Conservation (phyloP, 2,888 invertebrate species). For the Drosophila infuscata region DNA sequence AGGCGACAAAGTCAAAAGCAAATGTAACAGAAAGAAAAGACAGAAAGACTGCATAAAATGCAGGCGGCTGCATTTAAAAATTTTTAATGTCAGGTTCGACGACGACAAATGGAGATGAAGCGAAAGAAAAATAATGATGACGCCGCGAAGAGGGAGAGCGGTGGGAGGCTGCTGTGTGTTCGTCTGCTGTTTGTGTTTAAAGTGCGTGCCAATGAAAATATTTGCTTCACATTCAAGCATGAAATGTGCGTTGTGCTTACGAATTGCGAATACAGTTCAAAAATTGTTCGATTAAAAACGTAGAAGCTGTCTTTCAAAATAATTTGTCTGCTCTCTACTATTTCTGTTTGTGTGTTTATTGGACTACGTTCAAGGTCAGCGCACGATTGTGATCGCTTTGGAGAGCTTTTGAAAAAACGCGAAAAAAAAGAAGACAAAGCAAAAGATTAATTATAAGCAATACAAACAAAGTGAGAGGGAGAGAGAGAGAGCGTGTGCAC, state of each 20-base stretch:
- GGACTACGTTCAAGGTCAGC: slow-evolving; percentile 63
- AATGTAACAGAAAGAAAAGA: slow-evolving; percentile 11
- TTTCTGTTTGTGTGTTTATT: slow-evolving; percentile 7
- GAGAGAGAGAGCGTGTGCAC: background rate
- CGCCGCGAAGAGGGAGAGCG: slow-evolving; percentile 2
- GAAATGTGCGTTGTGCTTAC: slow-evolving; percentile 45
- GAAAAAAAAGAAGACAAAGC: slow-evolving; percentile 41
- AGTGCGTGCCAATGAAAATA: slow-evolving; percentile 60
- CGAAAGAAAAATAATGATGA: slow-evolving; percentile 27
- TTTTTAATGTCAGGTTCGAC: slow-evolving; percentile 70
- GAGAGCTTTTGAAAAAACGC: slow-evolving; percentile 39
- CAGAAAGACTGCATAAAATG: slow-evolving; percentile 27
- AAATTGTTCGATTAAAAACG: slow-evolving; percentile 37
- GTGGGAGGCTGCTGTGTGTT: background rate
- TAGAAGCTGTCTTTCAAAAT: slow-evolving; percentile 28
- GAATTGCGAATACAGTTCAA: slow-evolving; percentile 22
- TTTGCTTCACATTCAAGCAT: slow-evolving; percentile 46
- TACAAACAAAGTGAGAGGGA: slow-evolving; percentile 17
- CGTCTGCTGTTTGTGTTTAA: slow-evolving; percentile 13
- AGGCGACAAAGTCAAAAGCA: slow-evolving; percentile 62
- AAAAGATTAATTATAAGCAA: slow-evolving; percentile 68
- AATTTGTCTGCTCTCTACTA: slow-evolving; percentile 9
- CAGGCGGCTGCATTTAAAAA: slow-evolving; percentile 46
- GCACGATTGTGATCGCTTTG: slow-evolving; percentile 63
- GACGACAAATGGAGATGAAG: slow-evolving; percentile 56